Conservation (phyloP, 92 coral and sea anemone species). For the Porites lobata region DNA sequence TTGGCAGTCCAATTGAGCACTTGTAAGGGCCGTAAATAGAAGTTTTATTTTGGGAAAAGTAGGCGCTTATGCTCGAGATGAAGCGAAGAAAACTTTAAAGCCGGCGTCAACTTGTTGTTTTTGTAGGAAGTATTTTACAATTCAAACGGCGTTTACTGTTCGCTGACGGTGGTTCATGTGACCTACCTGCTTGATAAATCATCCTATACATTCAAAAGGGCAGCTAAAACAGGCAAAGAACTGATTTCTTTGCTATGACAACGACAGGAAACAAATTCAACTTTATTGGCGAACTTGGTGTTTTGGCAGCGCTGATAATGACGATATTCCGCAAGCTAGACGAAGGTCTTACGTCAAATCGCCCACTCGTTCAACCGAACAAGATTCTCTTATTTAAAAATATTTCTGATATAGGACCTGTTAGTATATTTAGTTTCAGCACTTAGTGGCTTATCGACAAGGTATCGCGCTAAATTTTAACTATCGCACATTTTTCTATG, state of each 20-base stretch:
- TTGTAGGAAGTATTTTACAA: not conserved
- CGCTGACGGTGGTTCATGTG: too few relatives aligned
- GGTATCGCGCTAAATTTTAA: conserved; percentile 11
- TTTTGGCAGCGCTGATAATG: not conserved
- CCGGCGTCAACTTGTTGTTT: not conserved
- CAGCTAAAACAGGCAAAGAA: not conserved
- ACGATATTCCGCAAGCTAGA: conserved; percentile 32
- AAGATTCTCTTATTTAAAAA: not conserved
- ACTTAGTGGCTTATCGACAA: conserved; percentile 30
- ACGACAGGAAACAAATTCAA: not conserved
- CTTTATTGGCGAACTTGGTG: not conserved
- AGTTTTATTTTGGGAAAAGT: conserved; percentile 30
- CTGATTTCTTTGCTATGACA: not conserved
- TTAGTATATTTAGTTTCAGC: conserved; percentile 26
- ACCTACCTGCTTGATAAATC: not conserved
- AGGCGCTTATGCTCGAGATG: conserved; percentile 15
- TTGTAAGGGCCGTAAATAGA: conserved; percentile 43
- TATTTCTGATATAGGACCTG: conserved; percentile 21
- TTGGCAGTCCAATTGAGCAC: conserved; percentile 60
- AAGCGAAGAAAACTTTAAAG: conserved; percentile 26
- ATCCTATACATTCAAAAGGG: not conserved
- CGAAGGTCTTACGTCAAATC: conserved; percentile 26
- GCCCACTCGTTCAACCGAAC: conserved; percentile 24
- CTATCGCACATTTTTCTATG: not conserved
- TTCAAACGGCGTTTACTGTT: too few relatives aligned